Conservation (phyloP, 2,113 vertebrate species). For the Alligator mississippiensis region DNA sequence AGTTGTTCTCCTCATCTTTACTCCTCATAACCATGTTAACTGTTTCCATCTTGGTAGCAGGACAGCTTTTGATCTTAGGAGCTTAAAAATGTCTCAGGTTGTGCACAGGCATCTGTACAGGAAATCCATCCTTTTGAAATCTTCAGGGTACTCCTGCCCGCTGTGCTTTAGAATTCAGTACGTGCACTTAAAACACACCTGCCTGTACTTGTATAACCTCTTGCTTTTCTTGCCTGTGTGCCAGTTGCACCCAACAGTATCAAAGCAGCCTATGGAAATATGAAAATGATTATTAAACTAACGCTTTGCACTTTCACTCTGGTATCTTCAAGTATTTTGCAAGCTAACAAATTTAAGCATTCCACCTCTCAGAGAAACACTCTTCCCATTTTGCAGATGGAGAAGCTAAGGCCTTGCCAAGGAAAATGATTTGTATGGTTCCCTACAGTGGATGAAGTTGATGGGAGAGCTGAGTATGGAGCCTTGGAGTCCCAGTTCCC, state of each 20-base stretch:
- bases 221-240: background rate
- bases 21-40: background rate
- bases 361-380: background rate
- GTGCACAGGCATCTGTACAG: background rate
- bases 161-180: background rate
- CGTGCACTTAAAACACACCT: background rate
- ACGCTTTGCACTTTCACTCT: background rate
- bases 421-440: background rate
- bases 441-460: background rate
- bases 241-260: background rate
- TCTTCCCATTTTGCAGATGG: background rate
- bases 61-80: background rate
- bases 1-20: background rate
- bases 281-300: background rate
- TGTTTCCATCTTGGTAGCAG: background rate
- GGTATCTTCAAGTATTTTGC: background rate
- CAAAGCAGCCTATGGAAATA: background rate
- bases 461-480: background rate
- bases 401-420: background rate
- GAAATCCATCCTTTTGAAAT: background rate
- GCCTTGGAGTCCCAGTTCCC: background rate
- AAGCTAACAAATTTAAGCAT: background rate
- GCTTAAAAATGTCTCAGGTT: background rate
- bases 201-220: background rate
- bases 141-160: background rate